These are phyloP conservation scores for Coregonus sp. DNA, from an alignment of 2,797 vertebrate genomes.

Conservation along the genomic window DNA sequence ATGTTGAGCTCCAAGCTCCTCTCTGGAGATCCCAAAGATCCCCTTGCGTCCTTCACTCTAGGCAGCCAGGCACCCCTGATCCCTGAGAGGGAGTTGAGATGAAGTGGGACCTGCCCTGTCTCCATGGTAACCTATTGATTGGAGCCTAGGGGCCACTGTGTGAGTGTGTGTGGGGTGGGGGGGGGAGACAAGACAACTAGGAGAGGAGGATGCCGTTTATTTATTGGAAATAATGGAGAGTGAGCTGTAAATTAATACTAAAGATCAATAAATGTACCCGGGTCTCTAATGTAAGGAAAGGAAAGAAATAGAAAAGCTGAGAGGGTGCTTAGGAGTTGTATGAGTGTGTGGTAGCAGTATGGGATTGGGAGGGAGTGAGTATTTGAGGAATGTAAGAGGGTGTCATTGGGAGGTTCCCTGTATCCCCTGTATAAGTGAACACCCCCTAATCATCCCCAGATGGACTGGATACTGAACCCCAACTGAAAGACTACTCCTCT, in stretches of 20 bases:
- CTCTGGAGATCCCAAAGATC: background rate
- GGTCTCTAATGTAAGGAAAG: background rate
- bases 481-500: background rate
- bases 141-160: background rate
- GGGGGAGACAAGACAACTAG: background rate
- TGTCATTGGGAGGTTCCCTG: constrained; percentile 22
- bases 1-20: background rate
- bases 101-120: background rate
- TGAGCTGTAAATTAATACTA: background rate
- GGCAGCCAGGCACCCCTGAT: background rate
- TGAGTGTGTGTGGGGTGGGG: background rate
- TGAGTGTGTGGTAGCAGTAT: background rate
- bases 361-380: background rate
- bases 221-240: background rate
- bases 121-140: background rate
- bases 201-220: background rate
- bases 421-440: background rate
- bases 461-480: constrained; percentile 7
- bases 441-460: constrained; percentile 13
- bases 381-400: constrained; percentile 27
- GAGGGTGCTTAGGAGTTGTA: constrained; percentile 13
- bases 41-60: background rate
- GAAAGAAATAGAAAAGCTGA: constrained; percentile 19
- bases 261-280: background rate
- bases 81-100: background rate